phyloP scores from a whole-genome alignment of 1,140 invertebrate species.

The Metopolophium dirhodum region DNA sequence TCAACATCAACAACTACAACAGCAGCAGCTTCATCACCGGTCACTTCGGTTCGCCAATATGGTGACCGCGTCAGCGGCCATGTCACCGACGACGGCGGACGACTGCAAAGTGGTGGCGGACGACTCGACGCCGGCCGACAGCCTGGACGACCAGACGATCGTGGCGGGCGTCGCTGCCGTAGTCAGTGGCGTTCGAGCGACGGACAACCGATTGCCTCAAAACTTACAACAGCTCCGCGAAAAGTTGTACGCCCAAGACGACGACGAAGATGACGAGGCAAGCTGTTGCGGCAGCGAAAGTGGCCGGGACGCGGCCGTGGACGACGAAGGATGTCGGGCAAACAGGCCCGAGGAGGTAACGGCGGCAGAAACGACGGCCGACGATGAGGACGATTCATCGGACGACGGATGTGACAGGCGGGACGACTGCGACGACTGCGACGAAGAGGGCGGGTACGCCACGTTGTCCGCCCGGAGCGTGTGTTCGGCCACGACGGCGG shows the following conservation, averaged over 20 bases:
- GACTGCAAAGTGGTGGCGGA: not conserved
- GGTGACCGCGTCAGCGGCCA: constrained; percentile 27
- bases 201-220: constrained; percentile 49
- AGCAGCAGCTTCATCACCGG: not conserved
- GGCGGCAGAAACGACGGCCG: not conserved
- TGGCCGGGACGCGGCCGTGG: not conserved
- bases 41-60: constrained; percentile 44
- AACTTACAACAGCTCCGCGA: constrained; percentile 59
- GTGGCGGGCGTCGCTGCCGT: no score
- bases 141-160: constrained; percentile 17
- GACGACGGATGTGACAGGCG: constrained; percentile 63
- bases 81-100: not conserved
- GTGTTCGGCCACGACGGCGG: constrained; percentile 71
- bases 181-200: not conserved
- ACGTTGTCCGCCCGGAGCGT: constrained; percentile 67
- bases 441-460: constrained; percentile 67
- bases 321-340: not conserved
- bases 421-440: constrained; percentile 62
- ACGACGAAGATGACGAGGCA: constrained; percentile 58
- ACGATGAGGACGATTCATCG: constrained; percentile 29
- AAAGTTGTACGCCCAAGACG: constrained; percentile 58
- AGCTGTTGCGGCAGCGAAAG: not conserved
- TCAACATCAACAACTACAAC: not conserved
- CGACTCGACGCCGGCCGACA: constrained; percentile 41
- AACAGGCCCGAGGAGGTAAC: constrained; percentile 22